Conservation (phyloP, 1,140 invertebrate species). For the Drosophila sp. region DNA sequence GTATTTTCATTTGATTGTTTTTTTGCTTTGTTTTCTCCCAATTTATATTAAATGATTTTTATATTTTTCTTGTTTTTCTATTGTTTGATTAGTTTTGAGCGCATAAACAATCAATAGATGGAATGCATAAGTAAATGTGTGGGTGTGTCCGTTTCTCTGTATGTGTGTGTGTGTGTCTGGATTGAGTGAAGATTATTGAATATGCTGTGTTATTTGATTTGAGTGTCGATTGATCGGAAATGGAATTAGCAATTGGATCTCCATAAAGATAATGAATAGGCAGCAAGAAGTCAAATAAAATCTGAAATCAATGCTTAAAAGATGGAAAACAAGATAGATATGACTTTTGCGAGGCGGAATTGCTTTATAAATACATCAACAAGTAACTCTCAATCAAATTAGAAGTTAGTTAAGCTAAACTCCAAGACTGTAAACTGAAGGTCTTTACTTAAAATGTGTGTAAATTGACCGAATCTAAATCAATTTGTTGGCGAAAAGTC, state of each 20-base stretch:
- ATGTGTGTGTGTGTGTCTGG: neutral
- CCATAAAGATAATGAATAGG: neutral
- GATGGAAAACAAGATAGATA: no score
- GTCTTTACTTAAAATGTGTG: no score
- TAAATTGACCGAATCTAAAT: neutral
- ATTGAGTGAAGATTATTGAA: conserved; percentile 9
- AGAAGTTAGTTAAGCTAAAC: no score
- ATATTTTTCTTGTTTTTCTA: conserved; percentile 39
- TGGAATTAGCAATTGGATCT: neutral
- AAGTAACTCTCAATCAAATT: no score
- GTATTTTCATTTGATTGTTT: conserved; percentile 25
- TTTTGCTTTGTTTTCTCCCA: conserved; percentile 22
- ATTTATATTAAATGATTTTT: conserved; percentile 54
- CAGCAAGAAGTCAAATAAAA: no score
- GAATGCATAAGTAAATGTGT: conserved; percentile 13
- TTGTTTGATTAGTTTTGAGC: conserved; percentile 47
- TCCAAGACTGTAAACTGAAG: no score
- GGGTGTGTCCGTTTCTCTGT: conserved; percentile 9
- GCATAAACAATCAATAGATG: conserved; percentile 43
- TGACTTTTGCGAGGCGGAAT: no score
- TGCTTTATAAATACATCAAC: no score
- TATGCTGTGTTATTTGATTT: conserved; percentile 14
- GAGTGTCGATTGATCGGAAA: neutral
- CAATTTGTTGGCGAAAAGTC: neutral
- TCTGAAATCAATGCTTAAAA: no score